Evolutionary conservation across 2,113 vertebrate species (phyloP), one percentile per base, ranked within the genome.

Genomic region (Opisthocomus hoazin): DNA sequence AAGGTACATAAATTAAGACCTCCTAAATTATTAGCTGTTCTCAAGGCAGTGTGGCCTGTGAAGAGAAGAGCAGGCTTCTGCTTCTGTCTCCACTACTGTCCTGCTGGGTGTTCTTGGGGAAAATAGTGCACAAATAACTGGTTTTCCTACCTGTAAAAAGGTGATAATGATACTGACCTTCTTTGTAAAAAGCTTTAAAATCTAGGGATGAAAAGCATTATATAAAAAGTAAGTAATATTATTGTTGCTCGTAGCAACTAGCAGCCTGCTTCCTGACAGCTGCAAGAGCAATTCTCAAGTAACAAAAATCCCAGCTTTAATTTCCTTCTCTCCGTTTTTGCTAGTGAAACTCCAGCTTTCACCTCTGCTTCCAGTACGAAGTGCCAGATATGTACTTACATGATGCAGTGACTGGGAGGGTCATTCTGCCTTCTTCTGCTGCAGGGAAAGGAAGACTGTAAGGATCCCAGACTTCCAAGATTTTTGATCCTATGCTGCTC

Each of bases 221-320:
- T 84, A 36, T 76, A 89, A 95, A 26, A 60, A 94, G 60, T 46
- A 81, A 89, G 83, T 56, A 79, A 57, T 87, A 86, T 61, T 92
- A 78, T 89, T 0, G 22, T 96, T 93, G 48, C 92, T 91, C 80
- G 45, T 97, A 92, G 96, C 96, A 96, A 94, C 96, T 27, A 87
- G 85, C 79, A 92, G n/a, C 48, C 73, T 87, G 68, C 73, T 84
- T 90, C 73, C 39, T 89, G 84, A 65, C 80, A 97, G 60, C 57
- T 74, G 30, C 84, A 86, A 87, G 60, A 96, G 64, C 80, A 88
- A 64, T 76, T 81, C 56, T 88, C 71, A 89, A 90, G 85, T 71
- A 60, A 68, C 69, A 87, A 90, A 96, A 95, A 92, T 71, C 34
- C 56, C n/a, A 89, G 15, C 15, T 41, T 14, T 68, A 70, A 89